Evolutionary conservation across 2,113 vertebrate species (phyloP).

Genomic region (Cyphomyrus plagiostoma): DNA sequence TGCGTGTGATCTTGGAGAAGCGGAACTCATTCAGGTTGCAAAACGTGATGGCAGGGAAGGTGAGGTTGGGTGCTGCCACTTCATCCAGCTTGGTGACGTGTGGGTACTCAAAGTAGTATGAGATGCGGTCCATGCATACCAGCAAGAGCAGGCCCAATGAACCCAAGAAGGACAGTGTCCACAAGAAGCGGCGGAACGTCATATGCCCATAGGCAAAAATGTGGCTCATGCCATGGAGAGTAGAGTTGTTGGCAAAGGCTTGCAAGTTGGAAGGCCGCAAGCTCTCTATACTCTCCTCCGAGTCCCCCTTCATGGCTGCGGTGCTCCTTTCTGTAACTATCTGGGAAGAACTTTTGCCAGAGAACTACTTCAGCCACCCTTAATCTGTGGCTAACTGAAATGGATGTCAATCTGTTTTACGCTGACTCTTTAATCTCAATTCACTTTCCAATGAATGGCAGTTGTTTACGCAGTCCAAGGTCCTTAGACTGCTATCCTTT

Average conservation of each 20-base stretch:
- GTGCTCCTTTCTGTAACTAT: constrained; percentile 36
- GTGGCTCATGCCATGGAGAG: constrained; percentile 81
- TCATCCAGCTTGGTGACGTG: constrained; percentile 73
- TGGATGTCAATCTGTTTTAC: constrained; percentile 39
- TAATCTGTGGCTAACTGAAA: constrained; percentile 41
- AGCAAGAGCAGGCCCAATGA: constrained; percentile 69
- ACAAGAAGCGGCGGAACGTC: constrained; percentile 73
- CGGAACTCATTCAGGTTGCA: constrained; percentile 85
- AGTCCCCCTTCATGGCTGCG: constrained; percentile 66
- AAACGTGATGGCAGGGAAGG: constrained; percentile 78
- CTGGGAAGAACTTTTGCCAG: constrained; percentile 47
- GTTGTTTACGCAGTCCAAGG: constrained; percentile 42
- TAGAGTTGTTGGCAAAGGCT: constrained; percentile 74
- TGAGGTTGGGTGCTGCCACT: constrained; percentile 72
- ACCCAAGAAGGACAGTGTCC: constrained; percentile 72
- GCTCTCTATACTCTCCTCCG: constrained; percentile 69
- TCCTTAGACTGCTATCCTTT: constrained; percentile 22
- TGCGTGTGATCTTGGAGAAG: constrained; percentile 75
- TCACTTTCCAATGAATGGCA: constrained; percentile 41
- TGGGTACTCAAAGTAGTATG: constrained; percentile 73
- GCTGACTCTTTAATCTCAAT: constrained; percentile 47
- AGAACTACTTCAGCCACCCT: constrained; percentile 29
- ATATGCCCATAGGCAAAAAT: constrained; percentile 74
- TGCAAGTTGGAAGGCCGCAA: constrained; percentile 67
- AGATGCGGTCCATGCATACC: constrained; percentile 73